These are phyloP conservation scores for Gryllus longicercus DNA, from an alignment of 2,888 invertebrate genomes.

Conservation along the genomic window DNA sequence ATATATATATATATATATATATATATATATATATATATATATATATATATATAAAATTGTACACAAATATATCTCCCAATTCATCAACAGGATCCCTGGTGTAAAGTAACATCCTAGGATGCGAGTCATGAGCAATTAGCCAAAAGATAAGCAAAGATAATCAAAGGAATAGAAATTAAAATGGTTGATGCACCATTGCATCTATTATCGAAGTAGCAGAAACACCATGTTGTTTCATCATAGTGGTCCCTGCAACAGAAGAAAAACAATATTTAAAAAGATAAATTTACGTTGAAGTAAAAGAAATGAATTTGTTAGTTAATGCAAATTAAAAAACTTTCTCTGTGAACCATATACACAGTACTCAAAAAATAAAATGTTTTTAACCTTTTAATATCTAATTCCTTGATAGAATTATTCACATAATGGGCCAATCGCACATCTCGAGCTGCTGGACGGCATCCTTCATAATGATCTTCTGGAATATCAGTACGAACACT, in stretches of 20 bases:
- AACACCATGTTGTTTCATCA: slow-evolving; percentile 79
- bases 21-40: too few species aligned
- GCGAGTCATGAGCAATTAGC: too few species aligned
- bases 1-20: too few species aligned
- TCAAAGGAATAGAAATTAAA: slow-evolving; percentile 41
- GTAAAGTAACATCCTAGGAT: too few species aligned
- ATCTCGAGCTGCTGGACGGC: slow-evolving; percentile 75
- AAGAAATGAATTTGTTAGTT: too few species aligned
- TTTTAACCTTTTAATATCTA: slow-evolving; percentile 71
- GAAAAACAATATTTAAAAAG: slow-evolving; percentile 39
- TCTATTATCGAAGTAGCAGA: slow-evolving; percentile 86
- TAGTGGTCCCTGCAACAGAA: slow-evolving; percentile 65
- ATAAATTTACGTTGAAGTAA: not conserved
- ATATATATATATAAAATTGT: too few species aligned
- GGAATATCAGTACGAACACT: slow-evolving; percentile 81
- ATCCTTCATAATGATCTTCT: slow-evolving; percentile 88
- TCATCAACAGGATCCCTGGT: too few species aligned
- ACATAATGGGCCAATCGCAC: slow-evolving; percentile 79
- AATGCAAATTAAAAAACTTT: too few species aligned
- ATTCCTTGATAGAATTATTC: slow-evolving; percentile 78
- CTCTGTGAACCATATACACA: too few species aligned
- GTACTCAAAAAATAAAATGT: too few species aligned
- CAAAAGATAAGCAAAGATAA: not conserved
- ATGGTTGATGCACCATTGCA: slow-evolving; percentile 62
- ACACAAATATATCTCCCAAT: too few species aligned